phyloP scores from a whole-genome alignment of 2,888 invertebrate genomes.

The Carcina quercana region DNA sequence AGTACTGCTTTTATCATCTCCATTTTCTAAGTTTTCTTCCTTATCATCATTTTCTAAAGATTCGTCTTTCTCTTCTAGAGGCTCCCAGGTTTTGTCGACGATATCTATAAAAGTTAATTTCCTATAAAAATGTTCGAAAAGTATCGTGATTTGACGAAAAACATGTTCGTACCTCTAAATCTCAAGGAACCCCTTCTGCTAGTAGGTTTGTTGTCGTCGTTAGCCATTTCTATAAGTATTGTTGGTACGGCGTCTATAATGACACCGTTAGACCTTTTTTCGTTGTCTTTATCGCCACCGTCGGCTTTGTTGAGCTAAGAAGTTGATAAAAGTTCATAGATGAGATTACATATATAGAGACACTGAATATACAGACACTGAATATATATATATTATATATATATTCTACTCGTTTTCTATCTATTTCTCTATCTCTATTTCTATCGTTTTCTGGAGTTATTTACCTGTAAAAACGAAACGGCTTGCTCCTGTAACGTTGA shows the following conservation, averaged over 20 bases:
- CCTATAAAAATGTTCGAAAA: background rate
- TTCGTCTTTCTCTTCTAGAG: slow-evolving; percentile 62
- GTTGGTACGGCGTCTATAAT: slow-evolving; percentile 43
- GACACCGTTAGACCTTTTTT: slow-evolving; percentile 52
- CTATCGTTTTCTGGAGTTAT: background rate
- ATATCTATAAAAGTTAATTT: slow-evolving; percentile 43
- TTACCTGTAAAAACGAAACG: slow-evolving; percentile 72
- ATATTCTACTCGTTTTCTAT: background rate
- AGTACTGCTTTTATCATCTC: too few species aligned
- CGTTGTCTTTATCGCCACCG: slow-evolving; percentile 32
- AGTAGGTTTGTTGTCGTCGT: slow-evolving; percentile 46
- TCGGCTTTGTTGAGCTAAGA: slow-evolving; percentile 42
- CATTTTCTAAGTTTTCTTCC: too few species aligned
- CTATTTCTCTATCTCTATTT: background rate
- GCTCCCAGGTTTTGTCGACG: slow-evolving; percentile 73
- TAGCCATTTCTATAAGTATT: slow-evolving; percentile 45
- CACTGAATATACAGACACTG: too few species aligned
- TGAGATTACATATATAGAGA: background rate
- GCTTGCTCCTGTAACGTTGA: slow-evolving; percentile 78
- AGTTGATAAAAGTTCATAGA: background rate
- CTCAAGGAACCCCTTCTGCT: slow-evolving; percentile 65
- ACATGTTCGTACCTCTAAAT: slow-evolving; percentile 76
- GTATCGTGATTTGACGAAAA: background rate
- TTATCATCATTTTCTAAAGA: background rate
- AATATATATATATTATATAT: background rate